Base-by-base conservation (phyloP, 2,888 invertebrate species). In the Beris morrisii region DNA sequence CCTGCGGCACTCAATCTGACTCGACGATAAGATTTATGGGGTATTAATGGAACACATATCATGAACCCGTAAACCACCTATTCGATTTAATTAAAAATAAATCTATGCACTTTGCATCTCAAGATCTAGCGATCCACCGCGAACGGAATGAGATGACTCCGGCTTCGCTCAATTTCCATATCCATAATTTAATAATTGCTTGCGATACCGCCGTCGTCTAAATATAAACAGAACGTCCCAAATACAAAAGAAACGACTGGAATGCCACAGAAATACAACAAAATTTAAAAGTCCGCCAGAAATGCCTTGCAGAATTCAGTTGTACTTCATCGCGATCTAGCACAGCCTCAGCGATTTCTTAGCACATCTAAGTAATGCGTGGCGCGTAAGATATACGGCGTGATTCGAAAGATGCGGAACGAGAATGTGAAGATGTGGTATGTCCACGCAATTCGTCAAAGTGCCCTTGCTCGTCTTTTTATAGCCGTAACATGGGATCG, bases 111-210 rank as follows among this genome's bases (percentile, higher is more conserved):
- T 38, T 7, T 38, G 38, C 38, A 9, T 38, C 38, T 1, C 5
- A 5, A 38, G 7, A 38, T 1, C 2, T 38, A 38, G 38, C 38
- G 9, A 38, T 38, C 5, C 9, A 38, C 38, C 38, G 38, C 9
- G 38, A 38, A 38, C 22, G 38, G 38, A 38, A 9, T 7, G 38
- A 38, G 38, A 9, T 9, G 38, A 9, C 22, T 22, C 22, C 5
- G 38, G 38, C 38, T 38, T 38, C 38, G 9, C 46, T 48, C 13
- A 58, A 58, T 58, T 30, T 32, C 32, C 44, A 13, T 28, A 15
- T 50, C 22, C 38, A 52, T 50, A 61, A 50, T 61, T 22, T 61
- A 61, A 50, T 61, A 52, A 52, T 61, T 61, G 28, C 50, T 43
- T 50, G 50, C 6, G 9, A 52, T 38, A 9, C 38, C 43, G 38